A percentile compares a stretch with the other conserved stretches of the same genome.
Conservation (phyloP, 2,797 vertebrate species). For the Heterohyrax brucei region DNA sequence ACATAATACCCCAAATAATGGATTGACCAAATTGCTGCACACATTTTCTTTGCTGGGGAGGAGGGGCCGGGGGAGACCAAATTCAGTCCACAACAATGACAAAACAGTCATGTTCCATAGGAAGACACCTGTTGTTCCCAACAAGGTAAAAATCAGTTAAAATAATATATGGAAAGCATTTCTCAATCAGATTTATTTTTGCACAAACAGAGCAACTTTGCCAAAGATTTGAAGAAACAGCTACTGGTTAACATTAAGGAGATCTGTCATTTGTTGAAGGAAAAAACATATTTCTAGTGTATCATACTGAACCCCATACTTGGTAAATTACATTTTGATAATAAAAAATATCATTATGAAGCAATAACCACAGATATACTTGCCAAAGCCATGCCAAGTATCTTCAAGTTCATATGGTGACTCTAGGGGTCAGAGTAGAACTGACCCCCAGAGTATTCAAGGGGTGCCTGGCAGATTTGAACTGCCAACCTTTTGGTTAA, state of each 20-base stretch:
- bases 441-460: too few relatives aligned
- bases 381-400: too few relatives aligned
- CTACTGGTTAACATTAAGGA: neutral
- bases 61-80: too few relatives aligned
- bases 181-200: neutral
- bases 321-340: neutral
- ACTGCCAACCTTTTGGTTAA: too few relatives aligned
- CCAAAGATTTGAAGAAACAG: slow-evolving; percentile 1
- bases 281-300: neutral
- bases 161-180: neutral
- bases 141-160: slow-evolving; percentile 35
- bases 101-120: neutral
- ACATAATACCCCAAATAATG: too few relatives aligned
- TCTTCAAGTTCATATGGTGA: too few relatives aligned
- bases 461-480: too few relatives aligned
- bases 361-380: too few relatives aligned
- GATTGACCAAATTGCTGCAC: too few relatives aligned
- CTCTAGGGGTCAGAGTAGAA: too few relatives aligned
- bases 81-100: neutral
- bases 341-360: neutral
- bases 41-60: too few relatives aligned
- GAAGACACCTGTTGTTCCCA: neutral
- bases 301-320: neutral
- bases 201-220: neutral
- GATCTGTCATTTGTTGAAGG: neutral